Percentiles rank a stretch among this genome's conserved stretches.
Conservation (phyloP, 2,888 invertebrate genomes). For the Allolobophora icterica region DNA sequence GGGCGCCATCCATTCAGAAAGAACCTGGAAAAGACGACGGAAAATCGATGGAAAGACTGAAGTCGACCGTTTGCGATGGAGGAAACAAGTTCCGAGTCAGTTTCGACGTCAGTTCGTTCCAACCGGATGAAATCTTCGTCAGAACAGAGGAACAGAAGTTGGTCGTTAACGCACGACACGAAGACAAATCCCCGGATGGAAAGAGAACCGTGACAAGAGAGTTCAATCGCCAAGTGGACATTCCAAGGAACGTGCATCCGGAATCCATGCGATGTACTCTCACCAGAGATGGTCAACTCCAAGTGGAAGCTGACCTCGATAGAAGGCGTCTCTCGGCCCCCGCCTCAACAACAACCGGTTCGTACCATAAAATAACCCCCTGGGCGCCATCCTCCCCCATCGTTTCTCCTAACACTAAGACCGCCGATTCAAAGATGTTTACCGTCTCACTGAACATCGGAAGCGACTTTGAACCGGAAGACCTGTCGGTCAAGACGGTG, state of each 20-base stretch:
- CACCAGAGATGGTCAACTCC: conserved; percentile 47
- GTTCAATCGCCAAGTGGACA: conserved; percentile 45
- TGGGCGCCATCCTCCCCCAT: neutral
- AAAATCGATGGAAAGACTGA: neutral
- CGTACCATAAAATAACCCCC: neutral
- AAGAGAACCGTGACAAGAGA: conserved; percentile 42
- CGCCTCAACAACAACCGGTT: neutral
- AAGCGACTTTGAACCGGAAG: conserved; percentile 61
- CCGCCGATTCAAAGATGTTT: conserved; percentile 54
- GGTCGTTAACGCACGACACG: conserved; percentile 45
- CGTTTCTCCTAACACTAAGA: conserved; percentile 50
- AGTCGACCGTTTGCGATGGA: neutral
- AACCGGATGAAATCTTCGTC: conserved; percentile 46
- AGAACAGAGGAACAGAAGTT: conserved; percentile 44
- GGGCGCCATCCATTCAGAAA: neutral
- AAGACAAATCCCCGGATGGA: conserved; percentile 41
- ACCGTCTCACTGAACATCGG: conserved; percentile 59
- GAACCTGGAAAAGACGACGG: conserved; percentile 42
- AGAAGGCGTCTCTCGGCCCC: neutral
- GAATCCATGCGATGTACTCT: conserved; percentile 42
- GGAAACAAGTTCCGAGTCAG: conserved; percentile 42
- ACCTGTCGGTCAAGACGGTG: conserved; percentile 63
- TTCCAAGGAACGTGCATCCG: conserved; percentile 44
- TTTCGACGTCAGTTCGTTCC: conserved; percentile 47
- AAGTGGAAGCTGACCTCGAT: conserved; percentile 45